Evolutionary conservation across 2,113 vertebrate genomes (phyloP).

Genomic region (Corydoras maculifer): DNA sequence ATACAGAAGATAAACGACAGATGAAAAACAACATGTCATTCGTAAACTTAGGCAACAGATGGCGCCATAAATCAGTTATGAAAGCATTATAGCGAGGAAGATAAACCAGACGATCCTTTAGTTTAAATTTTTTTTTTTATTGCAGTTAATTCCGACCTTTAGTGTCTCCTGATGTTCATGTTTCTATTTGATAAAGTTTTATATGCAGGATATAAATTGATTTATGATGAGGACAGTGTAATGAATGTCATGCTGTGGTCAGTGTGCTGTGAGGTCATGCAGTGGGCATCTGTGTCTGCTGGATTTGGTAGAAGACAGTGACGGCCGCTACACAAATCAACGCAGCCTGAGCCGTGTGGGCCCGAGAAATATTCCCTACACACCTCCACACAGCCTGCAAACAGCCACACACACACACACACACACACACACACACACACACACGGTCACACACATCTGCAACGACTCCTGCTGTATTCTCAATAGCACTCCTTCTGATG

Average conservation of each 20-base stretch:
- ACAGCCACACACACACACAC: slow-evolving; percentile 41
- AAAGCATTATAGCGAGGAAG: background rate
- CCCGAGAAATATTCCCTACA: slow-evolving; percentile 43
- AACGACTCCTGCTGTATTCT: background rate
- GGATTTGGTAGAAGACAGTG: slow-evolving; percentile 48
- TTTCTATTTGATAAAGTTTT: too few species aligned
- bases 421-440: slow-evolving; percentile 17
- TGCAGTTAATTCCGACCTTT: background rate
- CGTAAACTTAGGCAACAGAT: slow-evolving; percentile 7
- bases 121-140: slow-evolving; percentile 6
- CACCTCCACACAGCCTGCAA: slow-evolving; percentile 55
- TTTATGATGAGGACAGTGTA: background rate
- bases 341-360: slow-evolving; percentile 53
- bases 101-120: slow-evolving; percentile 4
- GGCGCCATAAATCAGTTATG: background rate
- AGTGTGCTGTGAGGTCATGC: slow-evolving; percentile 13
- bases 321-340: slow-evolving; percentile 52
- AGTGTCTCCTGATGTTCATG: too few species aligned
- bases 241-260: background rate
- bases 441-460: slow-evolving; percentile 1
- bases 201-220: too few species aligned
- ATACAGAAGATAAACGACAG: background rate
- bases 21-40: background rate
- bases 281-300: slow-evolving; percentile 44
- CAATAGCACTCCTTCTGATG: too few species aligned